These are phyloP conservation scores for Pseudotriccus pelzelni DNA, from an alignment of 2,797 vertebrate species.

Conservation along the genomic window DNA sequence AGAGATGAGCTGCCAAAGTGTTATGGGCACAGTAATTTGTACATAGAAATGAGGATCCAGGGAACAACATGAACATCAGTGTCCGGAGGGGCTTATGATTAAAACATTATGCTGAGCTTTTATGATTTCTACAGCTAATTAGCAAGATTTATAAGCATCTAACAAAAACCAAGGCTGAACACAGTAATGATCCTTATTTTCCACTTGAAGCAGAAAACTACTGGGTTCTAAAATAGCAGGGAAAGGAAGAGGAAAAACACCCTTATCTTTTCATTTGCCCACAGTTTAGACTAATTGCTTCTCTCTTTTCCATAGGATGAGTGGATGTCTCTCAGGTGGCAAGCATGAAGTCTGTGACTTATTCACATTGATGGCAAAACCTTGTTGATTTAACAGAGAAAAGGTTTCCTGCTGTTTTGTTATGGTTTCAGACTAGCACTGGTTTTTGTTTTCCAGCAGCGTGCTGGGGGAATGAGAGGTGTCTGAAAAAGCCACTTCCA, in stretches of 20 bases:
- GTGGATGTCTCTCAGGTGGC: neutral
- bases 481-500: conserved; percentile 23
- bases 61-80: conserved; percentile 54
- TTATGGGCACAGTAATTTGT: conserved; percentile 64
- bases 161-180: conserved; percentile 38
- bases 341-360: neutral
- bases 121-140: conserved; percentile 75
- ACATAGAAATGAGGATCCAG: conserved; percentile 67
- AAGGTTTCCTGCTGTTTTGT: neutral
- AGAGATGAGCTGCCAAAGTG: conserved; percentile 56
- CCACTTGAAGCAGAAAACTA: conserved; percentile 56
- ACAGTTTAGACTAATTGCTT: neutral
- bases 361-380: neutral
- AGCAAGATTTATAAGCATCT: conserved; percentile 69
- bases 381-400: neutral
- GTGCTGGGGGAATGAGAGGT: neutral
- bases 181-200: conserved; percentile 60
- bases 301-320: neutral
- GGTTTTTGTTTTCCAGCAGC: neutral
- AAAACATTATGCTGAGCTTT: conserved; percentile 69
- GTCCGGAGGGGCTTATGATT: conserved; percentile 64
- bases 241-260: neutral
- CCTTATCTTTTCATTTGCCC: neutral
- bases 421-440: neutral
- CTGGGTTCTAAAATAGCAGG: neutral